Percentiles rank a stretch among this genome's conserved stretches.
phyloP scores from a whole-genome alignment of 2,797 vertebrate species.

The Pseudochromis fuscus region DNA sequence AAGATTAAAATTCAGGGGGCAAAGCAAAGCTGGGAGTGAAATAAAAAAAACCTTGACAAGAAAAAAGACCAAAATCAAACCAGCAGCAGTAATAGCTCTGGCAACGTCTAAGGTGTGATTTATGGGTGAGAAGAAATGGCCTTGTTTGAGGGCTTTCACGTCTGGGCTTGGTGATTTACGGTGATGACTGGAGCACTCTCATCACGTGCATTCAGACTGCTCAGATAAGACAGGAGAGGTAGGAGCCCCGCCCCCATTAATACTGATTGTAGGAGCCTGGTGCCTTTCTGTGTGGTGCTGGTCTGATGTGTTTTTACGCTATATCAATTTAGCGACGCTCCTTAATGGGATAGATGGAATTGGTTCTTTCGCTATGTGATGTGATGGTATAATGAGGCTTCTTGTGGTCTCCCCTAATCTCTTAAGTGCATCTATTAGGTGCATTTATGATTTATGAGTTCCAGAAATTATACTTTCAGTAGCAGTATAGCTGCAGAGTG shows the following conservation, averaged over 20 bases:
- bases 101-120: constrained; percentile 66
- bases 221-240: constrained; percentile 39
- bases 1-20: constrained; percentile 56
- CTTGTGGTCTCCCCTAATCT: constrained; percentile 52
- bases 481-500: neutral
- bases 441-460: constrained; percentile 67
- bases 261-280: constrained; percentile 65
- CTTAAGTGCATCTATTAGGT: constrained; percentile 71
- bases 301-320: constrained; percentile 43
- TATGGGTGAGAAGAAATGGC: constrained; percentile 70
- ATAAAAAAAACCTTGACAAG: neutral
- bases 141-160: constrained; percentile 72
- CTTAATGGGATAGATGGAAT: constrained; percentile 60
- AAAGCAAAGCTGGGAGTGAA: constrained; percentile 18
- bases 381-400: constrained; percentile 30
- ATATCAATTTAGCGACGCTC: constrained; percentile 54
- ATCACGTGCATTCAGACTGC: constrained; percentile 51
- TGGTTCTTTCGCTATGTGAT: constrained; percentile 27
- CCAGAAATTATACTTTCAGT: constrained; percentile 8
- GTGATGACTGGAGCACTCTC: constrained; percentile 62
- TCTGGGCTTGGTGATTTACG: constrained; percentile 68
- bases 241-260: constrained; percentile 59
- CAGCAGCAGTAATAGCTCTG: constrained; percentile 57
- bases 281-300: constrained; percentile 34
- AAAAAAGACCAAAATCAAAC: constrained; percentile 49